These are phyloP conservation scores for Dryobates pubescens DNA, from an alignment of 2,797 vertebrate genomes.

Conservation along the genomic window DNA sequence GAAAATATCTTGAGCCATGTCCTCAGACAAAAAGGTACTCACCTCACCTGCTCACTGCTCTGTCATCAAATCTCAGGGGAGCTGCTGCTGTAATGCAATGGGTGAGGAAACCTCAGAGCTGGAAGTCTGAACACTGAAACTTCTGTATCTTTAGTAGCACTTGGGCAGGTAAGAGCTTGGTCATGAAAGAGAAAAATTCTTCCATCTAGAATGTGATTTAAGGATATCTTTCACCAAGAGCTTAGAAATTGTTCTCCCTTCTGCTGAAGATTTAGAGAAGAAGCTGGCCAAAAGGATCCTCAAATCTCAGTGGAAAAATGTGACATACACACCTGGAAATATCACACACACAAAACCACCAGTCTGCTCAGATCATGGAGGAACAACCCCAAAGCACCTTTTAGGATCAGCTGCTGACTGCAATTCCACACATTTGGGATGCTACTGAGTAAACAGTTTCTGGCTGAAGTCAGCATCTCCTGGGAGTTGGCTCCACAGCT, in stretches of 20 bases:
- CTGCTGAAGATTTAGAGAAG: neutral
- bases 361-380: neutral
- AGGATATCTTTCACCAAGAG: neutral
- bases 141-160: neutral
- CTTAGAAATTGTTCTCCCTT: accelerated
- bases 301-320: neutral
- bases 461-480: neutral
- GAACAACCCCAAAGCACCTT: neutral
- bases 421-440: neutral
- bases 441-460: neutral
- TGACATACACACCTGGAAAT: neutral
- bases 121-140: neutral
- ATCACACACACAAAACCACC: neutral
- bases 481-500: accelerated
- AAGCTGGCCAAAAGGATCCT: neutral
- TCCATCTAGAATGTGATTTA: neutral
- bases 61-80: neutral
- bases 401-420: neutral
- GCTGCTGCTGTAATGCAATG: accelerated
- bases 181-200: neutral
- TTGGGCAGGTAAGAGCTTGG: neutral
- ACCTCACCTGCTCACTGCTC: neutral
- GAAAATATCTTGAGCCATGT: neutral
- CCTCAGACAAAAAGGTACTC: neutral
- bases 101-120: neutral